These are phyloP conservation scores for Bradypodion pumilum DNA, from an alignment of 2,797 vertebrate species.

Conservation along the genomic window DNA sequence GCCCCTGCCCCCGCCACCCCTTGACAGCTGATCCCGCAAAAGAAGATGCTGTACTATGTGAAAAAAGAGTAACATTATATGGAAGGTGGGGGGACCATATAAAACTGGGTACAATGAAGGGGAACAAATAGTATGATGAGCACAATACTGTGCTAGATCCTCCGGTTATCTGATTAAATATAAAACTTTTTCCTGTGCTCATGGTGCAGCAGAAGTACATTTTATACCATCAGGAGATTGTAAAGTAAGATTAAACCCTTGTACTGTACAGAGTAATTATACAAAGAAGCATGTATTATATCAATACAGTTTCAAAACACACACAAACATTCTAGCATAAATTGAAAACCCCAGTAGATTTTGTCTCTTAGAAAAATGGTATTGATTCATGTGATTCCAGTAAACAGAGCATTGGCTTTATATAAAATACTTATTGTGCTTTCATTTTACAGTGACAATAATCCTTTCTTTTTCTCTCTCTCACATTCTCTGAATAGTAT, in stretches of 20 bases:
- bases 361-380: not conserved
- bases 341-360: not conserved
- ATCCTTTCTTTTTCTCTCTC: slow-evolving; percentile 3
- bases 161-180: not conserved
- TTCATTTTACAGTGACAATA: not conserved
- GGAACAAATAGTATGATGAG: too few species aligned
- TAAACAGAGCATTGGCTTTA: not conserved
- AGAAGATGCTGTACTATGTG: too few species aligned
- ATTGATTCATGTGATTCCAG: not conserved
- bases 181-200: not conserved
- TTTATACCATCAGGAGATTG: not conserved
- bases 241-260: not conserved
- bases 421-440: not conserved
- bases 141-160: not conserved
- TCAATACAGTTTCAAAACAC: not conserved
- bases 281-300: not conserved
- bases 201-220: not conserved
- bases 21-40: too few species aligned
- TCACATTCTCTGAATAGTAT: not conserved
- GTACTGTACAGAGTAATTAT: not conserved
- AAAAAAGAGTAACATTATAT: too few species aligned
- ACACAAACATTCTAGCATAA: not conserved
- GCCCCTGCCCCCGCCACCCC: too few species aligned
- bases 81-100: too few species aligned
- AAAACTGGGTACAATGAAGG: too few species aligned